phyloP scores from a whole-genome alignment of 2,888 invertebrate genomes.

The Acleris holmiana region DNA sequence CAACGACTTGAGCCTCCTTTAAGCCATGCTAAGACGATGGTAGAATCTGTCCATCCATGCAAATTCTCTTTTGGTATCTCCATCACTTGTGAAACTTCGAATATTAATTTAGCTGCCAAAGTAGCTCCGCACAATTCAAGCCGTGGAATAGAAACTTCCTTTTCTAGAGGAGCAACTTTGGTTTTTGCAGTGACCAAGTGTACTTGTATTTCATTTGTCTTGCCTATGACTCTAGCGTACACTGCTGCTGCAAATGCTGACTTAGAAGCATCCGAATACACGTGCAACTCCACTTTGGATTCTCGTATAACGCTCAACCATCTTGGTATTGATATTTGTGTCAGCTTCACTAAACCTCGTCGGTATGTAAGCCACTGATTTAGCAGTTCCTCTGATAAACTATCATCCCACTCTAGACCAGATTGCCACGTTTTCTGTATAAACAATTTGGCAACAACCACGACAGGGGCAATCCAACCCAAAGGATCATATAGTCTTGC shows the following conservation, averaged over 20 bases:
- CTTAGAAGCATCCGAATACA: conserved; percentile 41
- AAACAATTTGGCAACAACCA: neutral
- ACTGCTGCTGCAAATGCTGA: conserved; percentile 41
- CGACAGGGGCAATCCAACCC: conserved; percentile 39
- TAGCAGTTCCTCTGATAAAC: conserved; percentile 1
- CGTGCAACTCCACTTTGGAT: conserved; percentile 38
- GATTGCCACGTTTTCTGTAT: neutral
- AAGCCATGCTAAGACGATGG: conserved; percentile 3
- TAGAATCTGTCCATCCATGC: conserved; percentile 13
- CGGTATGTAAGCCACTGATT: conserved; percentile 2
- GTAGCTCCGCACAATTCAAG: conserved; percentile 42
- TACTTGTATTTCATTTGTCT: conserved; percentile 4
- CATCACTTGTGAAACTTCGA: conserved; percentile 33
- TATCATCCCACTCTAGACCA: conserved; percentile 4
- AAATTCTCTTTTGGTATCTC: conserved; percentile 13
- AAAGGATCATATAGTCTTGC: conserved; percentile 46
- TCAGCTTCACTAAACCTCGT: neutral
- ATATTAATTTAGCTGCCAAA: conserved; percentile 35
- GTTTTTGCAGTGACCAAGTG: conserved; percentile 41
- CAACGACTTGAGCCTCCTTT: conserved; percentile 5
- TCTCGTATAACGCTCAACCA: conserved; percentile 27
- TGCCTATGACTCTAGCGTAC: conserved; percentile 33
- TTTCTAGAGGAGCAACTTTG: conserved; percentile 41
- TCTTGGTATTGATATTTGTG: conserved; percentile 37
- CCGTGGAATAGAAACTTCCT: conserved; percentile 41